Conservation (phyloP, 2,888 invertebrate genomes). For the Diplazon laetatorius region DNA sequence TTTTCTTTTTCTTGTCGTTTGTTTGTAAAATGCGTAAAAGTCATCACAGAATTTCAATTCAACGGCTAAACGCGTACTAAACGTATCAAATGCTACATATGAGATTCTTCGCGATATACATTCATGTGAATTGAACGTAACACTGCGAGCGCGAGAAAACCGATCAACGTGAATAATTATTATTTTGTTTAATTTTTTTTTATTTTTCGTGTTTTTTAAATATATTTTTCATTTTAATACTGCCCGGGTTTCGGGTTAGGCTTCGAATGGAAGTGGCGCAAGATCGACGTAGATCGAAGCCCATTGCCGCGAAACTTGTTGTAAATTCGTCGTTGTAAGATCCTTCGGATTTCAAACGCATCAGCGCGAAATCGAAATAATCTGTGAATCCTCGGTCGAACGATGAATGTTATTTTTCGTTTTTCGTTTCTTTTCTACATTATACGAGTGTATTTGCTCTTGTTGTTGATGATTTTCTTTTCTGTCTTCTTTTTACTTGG, state of each 20-base stretch:
- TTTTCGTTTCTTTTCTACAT: conserved; percentile 53
- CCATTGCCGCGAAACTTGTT: conserved; percentile 42
- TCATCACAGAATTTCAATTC: conserved; percentile 63
- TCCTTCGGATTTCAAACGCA: conserved; percentile 45
- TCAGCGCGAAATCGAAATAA: conserved; percentile 55
- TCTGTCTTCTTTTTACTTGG: conserved; percentile 28
- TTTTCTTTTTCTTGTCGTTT: no score
- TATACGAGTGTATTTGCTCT: conserved; percentile 50
- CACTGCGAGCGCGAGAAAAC: conserved; percentile 58
- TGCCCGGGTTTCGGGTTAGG: conserved; percentile 54
- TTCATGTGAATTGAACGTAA: conserved; percentile 53
- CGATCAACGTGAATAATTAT: conserved; percentile 48
- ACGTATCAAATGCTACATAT: conserved; percentile 68
- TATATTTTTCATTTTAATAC: conserved; percentile 57
- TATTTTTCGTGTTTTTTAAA: conserved; percentile 16
- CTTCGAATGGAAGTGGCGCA: conserved; percentile 63
- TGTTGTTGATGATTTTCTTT: no score
- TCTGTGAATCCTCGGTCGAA: conserved; percentile 52
- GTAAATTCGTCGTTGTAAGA: conserved; percentile 51
- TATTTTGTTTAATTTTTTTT: conserved; percentile 43
- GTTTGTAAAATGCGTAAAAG: conserved; percentile 60
- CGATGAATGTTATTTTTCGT: conserved; percentile 57
- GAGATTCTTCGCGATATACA: conserved; percentile 52
- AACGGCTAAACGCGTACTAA: conserved; percentile 67
- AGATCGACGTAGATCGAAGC: conserved; percentile 53